Percentiles rank a stretch among this genome's conserved stretches.
phyloP scores from a whole-genome alignment of 2,797 vertebrate species.

The Typhlichthys eigenmanni region DNA sequence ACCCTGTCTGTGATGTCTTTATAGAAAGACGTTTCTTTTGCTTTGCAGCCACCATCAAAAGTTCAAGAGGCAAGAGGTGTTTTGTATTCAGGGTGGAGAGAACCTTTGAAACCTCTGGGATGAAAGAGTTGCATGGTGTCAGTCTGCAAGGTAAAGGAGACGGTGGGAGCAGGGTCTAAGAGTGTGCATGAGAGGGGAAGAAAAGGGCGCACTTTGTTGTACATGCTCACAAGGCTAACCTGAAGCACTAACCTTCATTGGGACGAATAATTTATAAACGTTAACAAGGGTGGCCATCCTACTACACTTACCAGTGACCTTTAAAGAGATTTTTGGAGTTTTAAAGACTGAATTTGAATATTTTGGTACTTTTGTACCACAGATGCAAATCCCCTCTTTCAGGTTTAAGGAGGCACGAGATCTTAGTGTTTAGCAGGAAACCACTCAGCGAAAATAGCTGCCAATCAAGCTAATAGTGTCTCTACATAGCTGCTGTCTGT shows the following conservation, averaged over 20 bases:
- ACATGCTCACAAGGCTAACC: slow-evolving; percentile 60
- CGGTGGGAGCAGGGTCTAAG: slow-evolving; percentile 60
- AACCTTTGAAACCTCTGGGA: slow-evolving; percentile 80
- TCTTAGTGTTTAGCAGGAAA: slow-evolving; percentile 32
- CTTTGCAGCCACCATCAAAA: slow-evolving; percentile 82
- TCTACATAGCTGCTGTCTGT: slow-evolving; percentile 23
- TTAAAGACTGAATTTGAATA: neutral
- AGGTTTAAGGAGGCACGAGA: slow-evolving; percentile 5
- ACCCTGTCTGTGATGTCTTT: slow-evolving; percentile 79
- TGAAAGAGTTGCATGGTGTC: slow-evolving; percentile 77
- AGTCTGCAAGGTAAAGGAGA: slow-evolving; percentile 74
- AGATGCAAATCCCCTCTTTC: neutral
- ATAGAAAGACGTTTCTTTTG: slow-evolving; percentile 74
- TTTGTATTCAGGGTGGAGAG: slow-evolving; percentile 80
- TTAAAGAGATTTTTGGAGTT: slow-evolving; percentile 15
- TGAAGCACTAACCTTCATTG: slow-evolving; percentile 41
- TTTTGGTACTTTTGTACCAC: neutral
- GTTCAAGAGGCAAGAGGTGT: slow-evolving; percentile 78
- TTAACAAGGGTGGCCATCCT: slow-evolving; percentile 39
- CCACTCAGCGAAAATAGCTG: slow-evolving; percentile 26
- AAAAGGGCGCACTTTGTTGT: slow-evolving; percentile 72
- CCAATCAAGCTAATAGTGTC: slow-evolving; percentile 36
- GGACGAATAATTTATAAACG: slow-evolving; percentile 52
- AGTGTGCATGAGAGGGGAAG: slow-evolving; percentile 52
- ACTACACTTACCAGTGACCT: slow-evolving; percentile 33